Evolutionary conservation across 1,140 invertebrate genomes (phyloP), one percentile per base, ranked within the genome.

Genomic region (Cotesia chilonis): DNA sequence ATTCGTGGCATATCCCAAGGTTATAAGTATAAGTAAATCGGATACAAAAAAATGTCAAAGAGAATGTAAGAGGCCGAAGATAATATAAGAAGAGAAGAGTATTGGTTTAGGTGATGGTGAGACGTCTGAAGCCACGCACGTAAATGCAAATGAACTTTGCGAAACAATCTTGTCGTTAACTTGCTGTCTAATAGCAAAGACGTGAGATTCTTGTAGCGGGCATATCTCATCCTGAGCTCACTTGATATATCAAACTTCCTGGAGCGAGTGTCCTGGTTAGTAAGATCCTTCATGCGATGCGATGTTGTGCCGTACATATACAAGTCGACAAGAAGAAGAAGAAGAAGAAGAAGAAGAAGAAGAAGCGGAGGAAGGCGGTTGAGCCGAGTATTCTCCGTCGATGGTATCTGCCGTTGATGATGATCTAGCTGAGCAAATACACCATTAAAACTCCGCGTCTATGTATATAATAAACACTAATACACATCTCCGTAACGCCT

Each of bases 131-230:
- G 63, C 41, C 35, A 72, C 70, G 65, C 70, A 71, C 65, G 69
- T 70, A 71, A 68, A 78, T 72, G 79, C 74, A 77, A 80, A 81
- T 81, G 75, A 81, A 79, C 78, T 78, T 75, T 75, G 78, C 74
- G 74, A 73, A 81, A 80, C 76, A 76, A 77, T 78, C 76, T 78
- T 72, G 73, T 63, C 65, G 74, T 76, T 79, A 77, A 79, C 73
- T 80, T 72, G 67, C 59, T 68, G 78, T 75, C 71, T 79, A 80
- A 80, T 80, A 76, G 76, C 73, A 70, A 74, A 71, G 70, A 60
- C 76, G 64, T 66, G 70, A 74, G 76, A 73, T 77, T 55, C 59
- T 59, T 59, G 54, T 52, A 38, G 41, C 59, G 37, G n/a, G 41
- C 20, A 41, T 72, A 41, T 72, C 64, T 66, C 64, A 72, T 70